A percentile compares a stretch with the other conserved stretches of the same genome.
Evolutionary conservation across 2,113 vertebrate species (phyloP).

Genomic region (Apeltes quadracus): DNA sequence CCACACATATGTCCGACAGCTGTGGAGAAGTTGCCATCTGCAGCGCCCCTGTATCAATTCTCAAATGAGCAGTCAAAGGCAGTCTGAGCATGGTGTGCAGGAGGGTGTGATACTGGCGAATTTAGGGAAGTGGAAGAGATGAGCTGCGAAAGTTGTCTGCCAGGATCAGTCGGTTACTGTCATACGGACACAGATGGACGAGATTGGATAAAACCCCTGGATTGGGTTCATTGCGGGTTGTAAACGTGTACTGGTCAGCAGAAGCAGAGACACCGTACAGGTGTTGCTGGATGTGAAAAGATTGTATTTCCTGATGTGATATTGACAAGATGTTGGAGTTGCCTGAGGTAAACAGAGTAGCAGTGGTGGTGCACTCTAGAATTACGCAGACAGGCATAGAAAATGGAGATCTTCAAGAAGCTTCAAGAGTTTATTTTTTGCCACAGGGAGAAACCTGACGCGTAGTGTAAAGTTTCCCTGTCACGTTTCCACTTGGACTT

Average conservation of each 20-base stretch:
- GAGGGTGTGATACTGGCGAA: slow-evolving; percentile 33
- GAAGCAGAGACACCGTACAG: neutral
- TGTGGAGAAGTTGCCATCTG: slow-evolving; percentile 16
- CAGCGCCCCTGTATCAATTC: slow-evolving; percentile 44
- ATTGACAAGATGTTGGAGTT: slow-evolving; percentile 17
- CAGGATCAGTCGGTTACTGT: slow-evolving; percentile 32
- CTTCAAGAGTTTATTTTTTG: neutral
- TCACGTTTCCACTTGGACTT: neutral
- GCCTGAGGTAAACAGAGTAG: slow-evolving; percentile 5
- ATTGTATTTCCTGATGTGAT: slow-evolving; percentile 25
- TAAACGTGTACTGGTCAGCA: slow-evolving; percentile 7
- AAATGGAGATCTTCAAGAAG: neutral
- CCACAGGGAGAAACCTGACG: neutral
- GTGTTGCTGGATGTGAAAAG: slow-evolving; percentile 12
- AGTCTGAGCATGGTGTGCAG: slow-evolving; percentile 26
- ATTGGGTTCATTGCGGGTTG: slow-evolving; percentile 21
- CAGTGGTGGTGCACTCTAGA: neutral
- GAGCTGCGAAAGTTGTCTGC: slow-evolving; percentile 38
- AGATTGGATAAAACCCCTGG: slow-evolving; percentile 11
- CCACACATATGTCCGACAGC: neutral
- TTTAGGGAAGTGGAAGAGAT: slow-evolving; percentile 32
- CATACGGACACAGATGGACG: slow-evolving; percentile 31
- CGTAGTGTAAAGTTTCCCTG: neutral
- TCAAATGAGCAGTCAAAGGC: slow-evolving; percentile 31
- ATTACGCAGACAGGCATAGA: neutral